Evolutionary conservation across 2,888 invertebrate genomes (phyloP), one percentile per base, ranked within the genome.

Genomic region (Oscheius sp.): DNA sequence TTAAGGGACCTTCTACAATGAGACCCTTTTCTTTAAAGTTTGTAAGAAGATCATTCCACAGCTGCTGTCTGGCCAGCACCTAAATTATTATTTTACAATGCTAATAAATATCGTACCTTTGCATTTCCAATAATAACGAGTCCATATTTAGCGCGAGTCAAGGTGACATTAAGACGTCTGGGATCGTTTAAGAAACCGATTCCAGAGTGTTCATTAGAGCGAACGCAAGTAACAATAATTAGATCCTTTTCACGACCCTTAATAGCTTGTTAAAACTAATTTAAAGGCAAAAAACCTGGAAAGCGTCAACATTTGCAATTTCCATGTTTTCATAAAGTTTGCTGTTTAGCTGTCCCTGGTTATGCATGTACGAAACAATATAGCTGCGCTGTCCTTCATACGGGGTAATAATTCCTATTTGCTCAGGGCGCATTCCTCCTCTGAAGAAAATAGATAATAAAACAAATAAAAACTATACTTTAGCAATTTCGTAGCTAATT

Each of bases 141-240:
- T 23, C 84, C 86, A 74, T 87, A 89, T 88, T 95, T 96, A 5
- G 98, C 96, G 69, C 98, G 91, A 0, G 98, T 99, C 20, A 99
- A 88, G 0, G 98, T 98, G 0, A 99, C 98, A 89, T 99, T 99
- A 61, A 99, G 90, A 57, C 98, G 92, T 1, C 98, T 90, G 0
- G 98, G 97, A 88, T 99, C 98, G 87, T 96, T 96, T 42, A 99
- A 90, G 88, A 99, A 99, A 0, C 98, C 98, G 83, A 99, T 98
- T 45, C 96, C 97, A 87, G 97, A 96, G 86, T 96, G 94, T 86
- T 97, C 97, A 87, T 98, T 98, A 5, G 96, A 95, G 63, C 98
- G 91, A 1, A 99, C 98, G 88, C 97, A 98, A 0, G 96, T 96
- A 92, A 99, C 93, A 65, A 99, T 95, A 79, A 99, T 98, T 69